These are phyloP conservation scores for Cladopsammia gracilis DNA, from an alignment of 64 coral and sea anemone species.

Conservation along the genomic window DNA sequence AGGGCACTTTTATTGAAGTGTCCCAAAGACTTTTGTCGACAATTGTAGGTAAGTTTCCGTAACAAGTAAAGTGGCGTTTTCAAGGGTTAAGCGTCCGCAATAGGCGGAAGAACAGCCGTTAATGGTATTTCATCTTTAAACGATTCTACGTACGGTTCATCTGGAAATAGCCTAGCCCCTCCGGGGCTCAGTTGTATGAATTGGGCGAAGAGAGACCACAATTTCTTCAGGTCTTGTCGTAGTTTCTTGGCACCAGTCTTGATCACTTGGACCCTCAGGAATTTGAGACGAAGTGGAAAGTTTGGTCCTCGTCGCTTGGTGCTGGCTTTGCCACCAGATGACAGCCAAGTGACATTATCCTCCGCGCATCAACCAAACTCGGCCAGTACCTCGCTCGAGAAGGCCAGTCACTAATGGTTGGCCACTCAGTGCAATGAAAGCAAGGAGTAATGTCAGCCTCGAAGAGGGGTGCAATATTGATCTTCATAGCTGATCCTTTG, in stretches of 20 bases:
- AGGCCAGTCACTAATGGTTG: constrained; percentile 47
- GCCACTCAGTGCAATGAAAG: constrained; percentile 47
- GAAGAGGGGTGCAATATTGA: not conserved
- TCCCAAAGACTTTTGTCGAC: no score
- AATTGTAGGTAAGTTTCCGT: no score
- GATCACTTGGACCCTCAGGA: no score
- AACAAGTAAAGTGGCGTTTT: no score
- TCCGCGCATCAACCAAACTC: not conserved
- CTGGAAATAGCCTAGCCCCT: not conserved
- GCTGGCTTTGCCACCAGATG: constrained; percentile 67
- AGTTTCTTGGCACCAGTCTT: no score
- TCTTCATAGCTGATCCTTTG: constrained; percentile 49
- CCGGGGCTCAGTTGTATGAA: not conserved
- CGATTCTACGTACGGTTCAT: not conserved
- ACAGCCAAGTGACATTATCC: constrained; percentile 58
- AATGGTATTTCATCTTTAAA: not conserved
- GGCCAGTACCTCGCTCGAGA: constrained; percentile 57
- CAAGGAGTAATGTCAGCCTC: constrained; percentile 55
- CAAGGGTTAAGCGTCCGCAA: no score
- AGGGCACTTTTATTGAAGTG: no score
- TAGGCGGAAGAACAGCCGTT: not conserved
- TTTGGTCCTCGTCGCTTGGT: constrained; percentile 27
- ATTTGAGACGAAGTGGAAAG: no score
- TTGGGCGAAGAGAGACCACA: not conserved
- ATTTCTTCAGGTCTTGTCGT: no score